Base-by-base conservation (phyloP, 30 jellyfish, hydroid and myxozoan species). In the Haliclystus octoradiatus region DNA sequence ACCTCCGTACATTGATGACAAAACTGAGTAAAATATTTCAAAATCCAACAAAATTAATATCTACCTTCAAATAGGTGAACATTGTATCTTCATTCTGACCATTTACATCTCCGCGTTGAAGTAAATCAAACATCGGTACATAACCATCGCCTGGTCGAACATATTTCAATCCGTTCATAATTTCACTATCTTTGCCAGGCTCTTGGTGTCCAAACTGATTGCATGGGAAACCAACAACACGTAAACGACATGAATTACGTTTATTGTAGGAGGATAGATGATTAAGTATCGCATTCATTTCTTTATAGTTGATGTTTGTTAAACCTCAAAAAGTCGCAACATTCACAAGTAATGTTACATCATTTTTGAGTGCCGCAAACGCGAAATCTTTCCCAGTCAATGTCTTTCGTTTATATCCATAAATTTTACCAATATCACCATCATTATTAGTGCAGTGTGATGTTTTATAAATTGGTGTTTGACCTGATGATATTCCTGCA, bases 141-240 rank as follows among this genome's bases (percentile, higher is more conserved):
- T 71, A 92, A 14, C 91, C 95, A 26, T 69, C 32, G 5, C 99
- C 99, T 2, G 99, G 99, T 53, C 99, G 67, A 34, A 92, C 96
- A 52, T 78, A 84, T 52, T 74, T 80, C 60, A 92, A 73, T 19
- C 77, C 52, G 69, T 80, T 85, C 88, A 72, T 62, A 68, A 92
- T 76, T 63, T 92, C 99, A 26, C 64, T 65, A 66, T 77, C 79
- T 26, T 40, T 30, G 26, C 94, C 95, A 0, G 99, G 99, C 29
- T 85, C 97, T 72, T 92, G 96, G 62, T 78, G 78, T 1, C 75
- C 85, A 62, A 92, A 92, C 80, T 92, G 93, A 25, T 80, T 53
- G 69, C 86, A 80, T 26, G 93, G 93, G 27, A 80, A 71, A 33
- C 93, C 93, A 22, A 80, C 79, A 33, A 80, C 83, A 28, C 71